Evolutionary conservation across 2,113 vertebrate genomes (phyloP).

Genomic region (Piaya cayana): DNA sequence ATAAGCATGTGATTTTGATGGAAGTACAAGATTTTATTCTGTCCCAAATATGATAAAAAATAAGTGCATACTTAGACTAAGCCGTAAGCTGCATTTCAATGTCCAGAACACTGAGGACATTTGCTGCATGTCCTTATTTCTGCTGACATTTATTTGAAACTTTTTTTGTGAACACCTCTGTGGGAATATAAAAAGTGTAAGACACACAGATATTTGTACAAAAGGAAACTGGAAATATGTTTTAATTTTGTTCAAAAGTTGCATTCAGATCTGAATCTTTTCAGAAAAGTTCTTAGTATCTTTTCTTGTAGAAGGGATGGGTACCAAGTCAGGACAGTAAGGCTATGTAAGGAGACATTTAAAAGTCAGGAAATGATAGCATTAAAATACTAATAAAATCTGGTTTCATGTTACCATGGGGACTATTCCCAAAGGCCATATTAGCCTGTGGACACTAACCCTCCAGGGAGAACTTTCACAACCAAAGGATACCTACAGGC

Average conservation of each 20-base stretch:
- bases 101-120: neutral
- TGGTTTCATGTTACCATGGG: conserved; percentile 8
- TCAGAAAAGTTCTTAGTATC: neutral
- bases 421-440: conserved; percentile 6
- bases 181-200: neutral
- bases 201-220: neutral
- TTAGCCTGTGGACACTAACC: neutral
- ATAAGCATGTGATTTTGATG: neutral
- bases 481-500: neutral
- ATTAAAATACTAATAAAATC: neutral
- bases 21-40: neutral
- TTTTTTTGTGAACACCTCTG: neutral
- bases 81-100: neutral
- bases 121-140: neutral
- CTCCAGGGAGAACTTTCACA: neutral
- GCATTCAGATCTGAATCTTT: neutral
- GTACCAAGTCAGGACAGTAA: neutral
- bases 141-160: neutral
- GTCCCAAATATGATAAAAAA: neutral
- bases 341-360: neutral
- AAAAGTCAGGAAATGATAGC: neutral
- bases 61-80: neutral
- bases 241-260: neutral
- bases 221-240: neutral
- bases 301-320: neutral